These are phyloP conservation scores for Morelia viridis DNA, from an alignment of 2,797 vertebrate species.

Conservation along the genomic window DNA sequence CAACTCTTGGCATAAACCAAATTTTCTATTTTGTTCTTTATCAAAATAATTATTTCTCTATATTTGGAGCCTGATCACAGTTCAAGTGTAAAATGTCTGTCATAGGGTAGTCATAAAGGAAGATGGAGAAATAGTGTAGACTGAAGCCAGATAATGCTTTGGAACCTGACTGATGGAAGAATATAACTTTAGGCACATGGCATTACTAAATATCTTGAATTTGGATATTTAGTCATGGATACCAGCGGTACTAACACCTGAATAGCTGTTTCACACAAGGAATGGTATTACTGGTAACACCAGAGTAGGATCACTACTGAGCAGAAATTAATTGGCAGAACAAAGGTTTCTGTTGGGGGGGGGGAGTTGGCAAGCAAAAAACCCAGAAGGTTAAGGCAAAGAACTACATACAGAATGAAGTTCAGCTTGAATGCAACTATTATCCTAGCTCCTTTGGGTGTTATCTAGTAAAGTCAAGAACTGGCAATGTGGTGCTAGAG, in stretches of 20 bases:
- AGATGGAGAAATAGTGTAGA: not conserved
- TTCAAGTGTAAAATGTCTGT: not conserved
- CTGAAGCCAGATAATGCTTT: not conserved
- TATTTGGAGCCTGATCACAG: no score
- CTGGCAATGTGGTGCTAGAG: not conserved
- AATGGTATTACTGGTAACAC: not conserved
- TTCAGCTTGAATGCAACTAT: not conserved
- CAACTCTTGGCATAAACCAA: no score
- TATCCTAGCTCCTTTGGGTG: not conserved
- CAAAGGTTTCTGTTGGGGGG: not conserved
- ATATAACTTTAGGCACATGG: not conserved
- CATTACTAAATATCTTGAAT: not conserved
- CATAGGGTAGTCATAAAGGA: not conserved
- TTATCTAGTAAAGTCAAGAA: not conserved
- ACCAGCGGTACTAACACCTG: not conserved
- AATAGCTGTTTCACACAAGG: not conserved
- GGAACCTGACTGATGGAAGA: not conserved
- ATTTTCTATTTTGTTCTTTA: not conserved
- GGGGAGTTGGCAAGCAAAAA: not conserved
- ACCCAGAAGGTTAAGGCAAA: not conserved
- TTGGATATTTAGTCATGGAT: not conserved
- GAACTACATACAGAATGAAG: not conserved
- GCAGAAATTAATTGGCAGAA: not conserved
- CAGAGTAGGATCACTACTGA: not conserved
- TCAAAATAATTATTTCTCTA: not conserved